A percentile compares a stretch with the other conserved stretches of the same genome.
Evolutionary conservation across 2,797 vertebrate genomes (phyloP).

Genomic region (Eutrigla gurnardus): DNA sequence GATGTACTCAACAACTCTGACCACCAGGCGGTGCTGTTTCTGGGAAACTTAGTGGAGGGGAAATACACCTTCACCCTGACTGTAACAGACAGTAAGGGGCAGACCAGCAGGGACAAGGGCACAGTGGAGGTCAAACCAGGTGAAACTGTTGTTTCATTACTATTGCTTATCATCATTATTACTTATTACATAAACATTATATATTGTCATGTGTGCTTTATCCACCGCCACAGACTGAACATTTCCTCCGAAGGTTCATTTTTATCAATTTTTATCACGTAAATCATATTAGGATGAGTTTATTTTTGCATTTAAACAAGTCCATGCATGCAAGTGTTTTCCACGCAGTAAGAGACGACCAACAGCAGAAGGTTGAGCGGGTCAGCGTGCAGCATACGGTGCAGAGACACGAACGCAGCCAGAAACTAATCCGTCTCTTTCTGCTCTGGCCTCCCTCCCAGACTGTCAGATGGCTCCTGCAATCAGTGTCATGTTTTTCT

Average conservation of each 20-base stretch:
- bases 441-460: conserved; percentile 58
- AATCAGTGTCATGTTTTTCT: conserved; percentile 17
- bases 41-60: conserved; percentile 95
- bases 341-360: conserved; percentile 9
- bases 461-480: conserved; percentile 46
- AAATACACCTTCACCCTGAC: conserved; percentile 94
- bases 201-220: not conserved
- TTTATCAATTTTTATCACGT: too few relatives aligned
- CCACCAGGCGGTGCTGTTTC: conserved; percentile 92
- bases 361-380: conserved; percentile 41
- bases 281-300: not conserved
- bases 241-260: not conserved
- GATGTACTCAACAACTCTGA: conserved; percentile 96
- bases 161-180: not conserved
- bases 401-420: conserved; percentile 40
- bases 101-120: conserved; percentile 86
- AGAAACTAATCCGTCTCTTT: conserved; percentile 55
- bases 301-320: not conserved
- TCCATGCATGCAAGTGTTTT: conserved; percentile 7
- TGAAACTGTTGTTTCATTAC: conserved; percentile 53
- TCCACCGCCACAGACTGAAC: not conserved
- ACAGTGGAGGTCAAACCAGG: conserved; percentile 93
- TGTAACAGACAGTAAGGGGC: conserved; percentile 95
- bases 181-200: not conserved
- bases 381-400: conserved; percentile 52